These are phyloP conservation scores for Cephus sareptanus DNA, from an alignment of 2,888 invertebrate genomes.

Conservation along the genomic window DNA sequence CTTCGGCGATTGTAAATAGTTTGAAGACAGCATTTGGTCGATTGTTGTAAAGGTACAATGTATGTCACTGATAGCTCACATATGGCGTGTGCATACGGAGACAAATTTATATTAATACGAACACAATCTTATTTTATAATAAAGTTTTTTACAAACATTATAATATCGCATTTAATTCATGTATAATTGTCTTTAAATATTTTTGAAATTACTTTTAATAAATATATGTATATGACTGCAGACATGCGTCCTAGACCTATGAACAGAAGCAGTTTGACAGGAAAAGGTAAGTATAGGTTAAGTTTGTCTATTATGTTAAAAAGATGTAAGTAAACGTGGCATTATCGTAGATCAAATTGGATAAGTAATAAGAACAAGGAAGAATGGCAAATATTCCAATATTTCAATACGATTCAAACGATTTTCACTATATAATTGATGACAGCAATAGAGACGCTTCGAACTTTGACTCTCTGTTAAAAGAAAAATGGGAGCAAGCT, in stretches of 20 bases:
- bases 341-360: background rate
- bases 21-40: background rate
- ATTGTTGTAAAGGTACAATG: background rate
- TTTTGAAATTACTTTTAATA: background rate
- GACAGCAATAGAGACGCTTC: slow-evolving; percentile 27
- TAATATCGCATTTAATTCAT: background rate
- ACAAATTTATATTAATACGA: slow-evolving; percentile 13
- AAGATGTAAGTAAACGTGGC: background rate
- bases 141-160: slow-evolving; percentile 27
- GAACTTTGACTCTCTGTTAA: slow-evolving; percentile 46
- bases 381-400: slow-evolving; percentile 9
- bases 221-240: background rate
- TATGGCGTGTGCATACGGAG: background rate
- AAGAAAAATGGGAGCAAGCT: slow-evolving; percentile 48
- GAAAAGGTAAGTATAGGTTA: background rate
- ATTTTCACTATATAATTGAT: slow-evolving; percentile 33
- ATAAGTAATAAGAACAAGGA: background rate
- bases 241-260: background rate
- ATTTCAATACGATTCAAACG: slow-evolving; percentile 32
- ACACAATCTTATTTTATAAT: slow-evolving; percentile 33
- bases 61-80: background rate
- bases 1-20: slow-evolving; percentile 6
- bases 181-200: background rate
- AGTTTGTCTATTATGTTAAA: background rate
- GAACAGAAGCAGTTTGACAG: background rate